phyloP scores from a whole-genome alignment of 2,113 vertebrate genomes.

The Neotoma lepida region DNA sequence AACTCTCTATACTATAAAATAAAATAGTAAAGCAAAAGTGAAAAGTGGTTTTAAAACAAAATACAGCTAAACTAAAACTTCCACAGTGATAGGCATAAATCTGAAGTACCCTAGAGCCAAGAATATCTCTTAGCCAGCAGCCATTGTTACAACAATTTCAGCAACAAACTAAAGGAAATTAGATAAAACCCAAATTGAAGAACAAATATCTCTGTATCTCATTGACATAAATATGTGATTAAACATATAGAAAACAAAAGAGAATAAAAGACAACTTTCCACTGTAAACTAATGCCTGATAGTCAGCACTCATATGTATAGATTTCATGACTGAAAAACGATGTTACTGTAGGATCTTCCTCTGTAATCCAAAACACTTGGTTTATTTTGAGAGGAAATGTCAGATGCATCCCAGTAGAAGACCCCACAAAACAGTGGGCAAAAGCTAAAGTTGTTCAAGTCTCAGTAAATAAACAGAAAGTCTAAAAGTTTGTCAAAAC shows the following conservation, averaged over 20 bases:
- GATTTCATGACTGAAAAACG: background rate
- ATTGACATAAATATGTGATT: background rate
- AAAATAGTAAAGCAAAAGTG: background rate
- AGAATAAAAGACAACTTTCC: background rate
- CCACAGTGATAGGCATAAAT: background rate
- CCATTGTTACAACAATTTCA: background rate
- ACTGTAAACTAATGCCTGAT: background rate
- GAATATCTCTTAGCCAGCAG: background rate
- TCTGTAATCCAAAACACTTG: background rate
- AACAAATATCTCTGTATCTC: background rate
- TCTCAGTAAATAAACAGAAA: background rate
- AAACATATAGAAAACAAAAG: background rate
- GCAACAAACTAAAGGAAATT: background rate
- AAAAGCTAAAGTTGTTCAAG: background rate
- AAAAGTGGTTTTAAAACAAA: background rate
- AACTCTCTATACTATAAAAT: background rate
- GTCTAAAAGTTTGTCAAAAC: background rate
- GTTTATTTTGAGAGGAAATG: background rate
- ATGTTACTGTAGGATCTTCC: background rate
- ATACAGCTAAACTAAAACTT: background rate
- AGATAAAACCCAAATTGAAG: background rate
- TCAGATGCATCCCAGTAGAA: background rate
- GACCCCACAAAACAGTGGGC: background rate
- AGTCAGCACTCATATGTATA: too few relatives aligned
- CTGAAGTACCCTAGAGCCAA: background rate